Evolutionary conservation across 2,888 invertebrate species (phyloP), one percentile per base, ranked within the genome.

Genomic region (Pseudeuparius sepicola): DNA sequence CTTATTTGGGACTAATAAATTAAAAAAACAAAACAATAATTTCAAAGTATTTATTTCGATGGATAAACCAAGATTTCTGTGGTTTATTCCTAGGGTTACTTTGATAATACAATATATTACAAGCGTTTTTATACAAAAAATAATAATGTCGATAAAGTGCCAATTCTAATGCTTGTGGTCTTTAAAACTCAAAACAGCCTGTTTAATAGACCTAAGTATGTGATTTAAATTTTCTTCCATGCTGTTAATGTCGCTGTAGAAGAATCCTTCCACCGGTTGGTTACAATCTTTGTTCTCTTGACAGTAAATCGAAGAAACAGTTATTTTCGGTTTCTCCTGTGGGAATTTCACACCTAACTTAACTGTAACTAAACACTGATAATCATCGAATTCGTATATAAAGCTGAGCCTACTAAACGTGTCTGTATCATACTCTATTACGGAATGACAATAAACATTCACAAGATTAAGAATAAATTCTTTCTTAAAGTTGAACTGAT

Each of bases 381-480:
- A 70, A 53, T 75, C 69, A 48, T 73, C 68, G 56, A 70, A 67
- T 57, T 74, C 71, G 55, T 74, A 70, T 14, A 78, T 53, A 47
- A 78, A 71, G 11, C 69, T 66, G 11, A 73, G 68, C 41, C 59
- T 62, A 10, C 51, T 53, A 48, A 64, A 68, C 4, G 49, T 49
- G 18, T 59, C 54, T 31, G 57, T 53, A 52, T 71, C 70, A 52
- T 66, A 70, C 48, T 71, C 70, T 14, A 70, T 39, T 20, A 69
- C 54, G 33, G 59, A 60, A 32, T 58, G 53, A 30, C 61, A 60
- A 53, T 61, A 64, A 31, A 54, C 50, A 16, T 57, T 54, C 18
- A 66, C 47, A 37, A 70, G 56, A 33, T 60, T 57, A 24, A 57
- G 57, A 9, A 68, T 53, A 46, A 63, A 70, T 40, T 65, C 62